phyloP scores from a whole-genome alignment of 2,113 vertebrate species.

The Platysteira castanea region DNA sequence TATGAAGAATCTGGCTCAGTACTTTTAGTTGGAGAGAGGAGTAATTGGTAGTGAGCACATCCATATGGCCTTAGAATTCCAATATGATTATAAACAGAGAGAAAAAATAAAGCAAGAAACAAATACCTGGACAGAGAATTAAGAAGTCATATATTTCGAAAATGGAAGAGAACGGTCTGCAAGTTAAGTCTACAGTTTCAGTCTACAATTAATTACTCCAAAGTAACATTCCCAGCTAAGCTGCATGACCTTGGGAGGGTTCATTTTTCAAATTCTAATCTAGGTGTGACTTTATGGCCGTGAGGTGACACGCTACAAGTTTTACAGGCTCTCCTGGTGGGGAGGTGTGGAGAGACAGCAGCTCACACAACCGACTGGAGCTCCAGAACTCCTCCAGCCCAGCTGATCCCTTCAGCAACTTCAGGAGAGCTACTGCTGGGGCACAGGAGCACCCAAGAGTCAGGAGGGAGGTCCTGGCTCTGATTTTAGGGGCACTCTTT shows the following conservation, averaged over 20 bases:
- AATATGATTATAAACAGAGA: neutral
- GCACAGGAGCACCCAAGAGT: too few relatives aligned
- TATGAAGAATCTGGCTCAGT: neutral
- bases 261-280: neutral
- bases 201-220: neutral
- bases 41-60: neutral
- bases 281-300: neutral
- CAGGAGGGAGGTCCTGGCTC: neutral
- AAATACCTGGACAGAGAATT: neutral
- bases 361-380: neutral
- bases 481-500: accelerated
- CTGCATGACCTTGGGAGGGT: neutral
- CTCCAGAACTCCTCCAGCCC: neutral
- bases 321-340: neutral
- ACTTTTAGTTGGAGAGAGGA: neutral
- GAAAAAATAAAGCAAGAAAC: neutral
- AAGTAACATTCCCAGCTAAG: neutral
- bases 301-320: neutral
- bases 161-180: neutral
- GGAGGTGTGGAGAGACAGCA: neutral
- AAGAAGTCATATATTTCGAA: neutral
- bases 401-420: neutral
- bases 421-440: neutral
- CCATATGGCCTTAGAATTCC: neutral
- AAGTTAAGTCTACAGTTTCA: neutral